These are phyloP conservation scores for Balaeniceps rex DNA, from an alignment of 2,113 vertebrate genomes.

Conservation along the genomic window DNA sequence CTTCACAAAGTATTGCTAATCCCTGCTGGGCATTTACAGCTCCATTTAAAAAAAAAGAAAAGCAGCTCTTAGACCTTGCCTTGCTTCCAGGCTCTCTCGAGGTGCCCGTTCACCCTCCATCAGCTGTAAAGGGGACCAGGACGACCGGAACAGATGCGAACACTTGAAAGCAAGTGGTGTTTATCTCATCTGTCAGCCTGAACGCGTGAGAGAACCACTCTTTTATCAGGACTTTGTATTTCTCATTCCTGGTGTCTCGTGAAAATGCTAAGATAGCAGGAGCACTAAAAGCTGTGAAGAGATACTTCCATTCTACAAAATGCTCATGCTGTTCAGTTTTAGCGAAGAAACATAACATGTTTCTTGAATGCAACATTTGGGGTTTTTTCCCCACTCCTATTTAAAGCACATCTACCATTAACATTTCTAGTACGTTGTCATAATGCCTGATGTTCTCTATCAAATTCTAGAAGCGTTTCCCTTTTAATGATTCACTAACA, in stretches of 20 bases:
- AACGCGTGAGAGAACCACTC: background rate
- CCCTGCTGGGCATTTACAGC: background rate
- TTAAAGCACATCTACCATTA: background rate
- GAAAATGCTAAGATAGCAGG: background rate
- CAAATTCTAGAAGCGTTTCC: background rate
- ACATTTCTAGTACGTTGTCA: accelerated
- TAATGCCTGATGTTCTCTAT: background rate
- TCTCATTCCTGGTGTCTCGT: background rate
- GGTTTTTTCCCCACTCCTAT: background rate
- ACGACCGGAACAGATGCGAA: background rate
- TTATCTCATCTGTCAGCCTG: background rate
- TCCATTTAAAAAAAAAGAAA: background rate
- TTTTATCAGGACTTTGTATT: background rate
- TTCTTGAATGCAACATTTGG: background rate
- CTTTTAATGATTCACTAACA: background rate
- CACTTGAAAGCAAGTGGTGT: background rate
- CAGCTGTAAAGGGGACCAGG: background rate
- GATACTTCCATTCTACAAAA: background rate
- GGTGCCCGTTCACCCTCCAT: background rate
- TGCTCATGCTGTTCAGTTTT: background rate
- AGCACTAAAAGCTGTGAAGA: background rate
- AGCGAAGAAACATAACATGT: background rate
- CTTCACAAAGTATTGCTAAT: background rate
- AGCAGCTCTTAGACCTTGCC: background rate
- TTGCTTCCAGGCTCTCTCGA: background rate